A percentile compares a stretch with the other conserved stretches of the same genome.
Evolutionary conservation across 2,797 vertebrate genomes (phyloP).

Genomic region (Typhlichthys eigenmanni): DNA sequence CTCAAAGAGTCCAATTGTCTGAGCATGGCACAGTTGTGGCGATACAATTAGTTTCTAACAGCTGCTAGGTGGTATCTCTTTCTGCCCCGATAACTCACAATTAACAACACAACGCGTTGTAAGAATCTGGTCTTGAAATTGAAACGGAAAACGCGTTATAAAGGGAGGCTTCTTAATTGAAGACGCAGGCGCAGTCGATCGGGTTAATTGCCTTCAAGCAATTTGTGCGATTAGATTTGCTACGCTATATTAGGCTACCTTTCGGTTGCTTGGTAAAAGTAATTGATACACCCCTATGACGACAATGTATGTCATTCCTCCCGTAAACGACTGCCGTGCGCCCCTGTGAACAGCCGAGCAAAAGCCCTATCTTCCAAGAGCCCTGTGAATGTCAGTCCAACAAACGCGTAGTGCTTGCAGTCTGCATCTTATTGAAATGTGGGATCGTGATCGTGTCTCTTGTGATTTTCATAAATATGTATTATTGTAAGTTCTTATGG

Average conservation of each 20-base stretch:
- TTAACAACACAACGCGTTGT: too few relatives aligned
- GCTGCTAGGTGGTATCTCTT: too few relatives aligned
- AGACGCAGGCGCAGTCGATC: constrained; percentile 5
- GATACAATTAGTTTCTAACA: constrained; percentile 29
- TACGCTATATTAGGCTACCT: too few relatives aligned
- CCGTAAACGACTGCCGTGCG: constrained; percentile 8
- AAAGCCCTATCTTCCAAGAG: constrained; percentile 10
- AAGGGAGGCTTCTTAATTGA: constrained; percentile 1
- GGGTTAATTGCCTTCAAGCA: constrained; percentile 15
- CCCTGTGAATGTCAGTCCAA: constrained; percentile 25
- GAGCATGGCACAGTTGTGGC: constrained; percentile 69
- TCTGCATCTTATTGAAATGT: constrained; percentile 46
- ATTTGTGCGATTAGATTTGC: constrained; percentile 8
- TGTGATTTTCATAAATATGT: too few relatives aligned
- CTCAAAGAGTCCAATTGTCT: constrained; percentile 79
- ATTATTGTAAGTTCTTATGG: not conserved
- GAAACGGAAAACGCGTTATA: constrained; percentile 21
- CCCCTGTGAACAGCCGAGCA: constrained; percentile 10
- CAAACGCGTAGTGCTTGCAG: constrained; percentile 34
- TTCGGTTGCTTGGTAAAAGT: constrained; percentile 37
- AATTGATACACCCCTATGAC: constrained; percentile 52
- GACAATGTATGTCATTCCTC: constrained; percentile 43
- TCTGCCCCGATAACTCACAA: too few relatives aligned
- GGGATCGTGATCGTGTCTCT: not conserved
- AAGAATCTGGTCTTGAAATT: constrained; percentile 43